Conservation (phyloP, 2,113 vertebrate genomes). For the Etia nguti region DNA sequence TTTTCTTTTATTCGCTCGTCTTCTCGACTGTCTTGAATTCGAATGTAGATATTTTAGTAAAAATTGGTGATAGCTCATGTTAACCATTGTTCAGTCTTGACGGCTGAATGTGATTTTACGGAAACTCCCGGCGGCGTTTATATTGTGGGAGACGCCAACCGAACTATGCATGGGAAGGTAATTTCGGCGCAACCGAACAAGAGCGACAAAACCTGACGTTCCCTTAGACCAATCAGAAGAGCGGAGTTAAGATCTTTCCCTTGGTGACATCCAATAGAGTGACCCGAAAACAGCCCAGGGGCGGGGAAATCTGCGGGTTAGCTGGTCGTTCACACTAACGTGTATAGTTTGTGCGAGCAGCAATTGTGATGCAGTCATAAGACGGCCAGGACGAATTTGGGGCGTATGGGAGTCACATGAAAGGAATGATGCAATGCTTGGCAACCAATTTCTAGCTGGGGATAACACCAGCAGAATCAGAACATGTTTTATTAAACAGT, state of each 20-base stretch:
- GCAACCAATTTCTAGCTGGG: slow-evolving; percentile 81
- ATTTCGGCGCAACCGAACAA: slow-evolving; percentile 25
- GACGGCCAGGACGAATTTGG: slow-evolving; percentile 83
- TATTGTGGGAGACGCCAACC: slow-evolving; percentile 71
- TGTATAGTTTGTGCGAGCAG: slow-evolving; percentile 73
- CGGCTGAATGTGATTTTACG: slow-evolving; percentile 77
- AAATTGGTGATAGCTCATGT: slow-evolving; percentile 79
- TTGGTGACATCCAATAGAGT: slow-evolving; percentile 75
- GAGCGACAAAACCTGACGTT: not conserved
- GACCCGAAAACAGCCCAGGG: rapidly evolving
- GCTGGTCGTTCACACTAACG: slow-evolving; percentile 45
- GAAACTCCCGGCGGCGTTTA: slow-evolving; percentile 81
- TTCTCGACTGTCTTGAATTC: slow-evolving; percentile 75
- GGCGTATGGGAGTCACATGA: slow-evolving; percentile 84
- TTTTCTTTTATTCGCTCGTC: slow-evolving; percentile 79
- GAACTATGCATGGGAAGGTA: slow-evolving; percentile 60
- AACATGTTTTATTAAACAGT: slow-evolving; percentile 84
- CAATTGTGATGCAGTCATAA: slow-evolving; percentile 81
- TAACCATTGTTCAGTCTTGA: slow-evolving; percentile 83
- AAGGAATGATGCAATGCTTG: slow-evolving; percentile 85
- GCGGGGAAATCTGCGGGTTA: not conserved
- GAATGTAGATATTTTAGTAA: slow-evolving; percentile 77
- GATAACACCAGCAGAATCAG: slow-evolving; percentile 80
- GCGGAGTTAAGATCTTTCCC: slow-evolving; percentile 58
- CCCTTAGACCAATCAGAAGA: not conserved